Conservation (phyloP, 2,888 invertebrate species). For the Melanotus villosus region DNA sequence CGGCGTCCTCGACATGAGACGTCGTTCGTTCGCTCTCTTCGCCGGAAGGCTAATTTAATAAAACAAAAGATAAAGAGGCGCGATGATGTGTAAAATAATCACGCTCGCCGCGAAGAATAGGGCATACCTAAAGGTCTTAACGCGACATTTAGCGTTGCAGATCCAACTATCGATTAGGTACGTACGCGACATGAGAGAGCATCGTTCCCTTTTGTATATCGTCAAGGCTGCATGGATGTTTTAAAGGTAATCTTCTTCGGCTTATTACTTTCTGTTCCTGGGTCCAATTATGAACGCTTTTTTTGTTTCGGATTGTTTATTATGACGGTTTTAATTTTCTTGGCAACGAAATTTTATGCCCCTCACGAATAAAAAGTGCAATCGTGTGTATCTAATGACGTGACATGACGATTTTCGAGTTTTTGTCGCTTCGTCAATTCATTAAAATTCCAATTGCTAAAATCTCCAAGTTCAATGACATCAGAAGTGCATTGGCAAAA, state of each 20-base stretch:
- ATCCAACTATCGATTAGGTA: slow-evolving; percentile 30
- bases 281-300: slow-evolving; percentile 10
- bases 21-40: slow-evolving; percentile 15
- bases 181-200: slow-evolving; percentile 24
- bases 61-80: slow-evolving; percentile 25
- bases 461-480: slow-evolving; percentile 39
- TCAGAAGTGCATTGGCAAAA: slow-evolving; percentile 39
- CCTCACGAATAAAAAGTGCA: slow-evolving; percentile 23
- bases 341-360: slow-evolving; percentile 6
- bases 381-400: slow-evolving; percentile 37
- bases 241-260: background rate
- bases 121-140: slow-evolving; percentile 36
- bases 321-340: slow-evolving; percentile 10
- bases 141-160: slow-evolving; percentile 41
- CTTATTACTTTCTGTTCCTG: slow-evolving; percentile 1
- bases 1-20: background rate
- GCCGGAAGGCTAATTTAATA: slow-evolving; percentile 21
- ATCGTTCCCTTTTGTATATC: slow-evolving; percentile 15
- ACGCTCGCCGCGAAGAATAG: slow-evolving; percentile 30
- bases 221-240: background rate
- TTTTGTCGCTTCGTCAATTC: slow-evolving; percentile 37
- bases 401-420: slow-evolving; percentile 28
- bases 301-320: slow-evolving; percentile 5
- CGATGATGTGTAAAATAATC: slow-evolving; percentile 37
- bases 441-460: slow-evolving; percentile 42